phyloP scores from a whole-genome alignment of 1,140 invertebrate species.

The Coptotermes formosanus region DNA sequence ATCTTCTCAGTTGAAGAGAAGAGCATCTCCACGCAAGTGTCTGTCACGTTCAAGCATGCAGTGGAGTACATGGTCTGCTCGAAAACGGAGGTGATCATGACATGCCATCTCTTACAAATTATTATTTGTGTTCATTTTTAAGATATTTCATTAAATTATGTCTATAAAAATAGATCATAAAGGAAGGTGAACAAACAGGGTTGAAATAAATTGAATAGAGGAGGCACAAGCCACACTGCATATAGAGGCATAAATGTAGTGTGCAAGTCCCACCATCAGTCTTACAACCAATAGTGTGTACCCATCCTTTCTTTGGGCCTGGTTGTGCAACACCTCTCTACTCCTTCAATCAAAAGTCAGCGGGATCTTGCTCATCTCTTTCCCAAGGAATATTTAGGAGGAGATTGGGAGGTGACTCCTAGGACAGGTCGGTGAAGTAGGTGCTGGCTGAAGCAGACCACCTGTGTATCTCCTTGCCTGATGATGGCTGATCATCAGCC shows the following conservation, averaged over 20 bases:
- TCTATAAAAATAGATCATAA: not conserved
- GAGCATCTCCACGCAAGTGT: not conserved
- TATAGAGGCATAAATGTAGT: not conserved
- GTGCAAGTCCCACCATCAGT: too few species aligned
- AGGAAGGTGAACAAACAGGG: not conserved
- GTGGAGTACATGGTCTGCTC: slow-evolving; percentile 10
- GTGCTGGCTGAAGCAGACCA: too few species aligned
- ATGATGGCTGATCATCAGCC: too few species aligned
- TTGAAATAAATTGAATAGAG: slow-evolving; percentile 1
- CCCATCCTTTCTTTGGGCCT: too few species aligned
- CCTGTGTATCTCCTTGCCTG: too few species aligned
- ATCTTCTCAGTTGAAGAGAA: not conserved
- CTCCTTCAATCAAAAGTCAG: too few species aligned
- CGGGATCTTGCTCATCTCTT: too few species aligned
- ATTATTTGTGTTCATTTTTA: slow-evolving; percentile 16
- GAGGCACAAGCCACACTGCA: not conserved
- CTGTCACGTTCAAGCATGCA: not conserved
- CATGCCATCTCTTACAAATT: slow-evolving; percentile 4
- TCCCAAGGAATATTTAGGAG: too few species aligned
- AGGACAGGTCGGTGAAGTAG: too few species aligned
- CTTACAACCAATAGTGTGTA: too few species aligned
- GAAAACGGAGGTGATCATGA: slow-evolving; percentile 22
- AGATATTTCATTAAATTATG: slow-evolving; percentile 18
- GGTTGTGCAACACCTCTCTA: too few species aligned
- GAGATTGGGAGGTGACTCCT: too few species aligned